A percentile compares a stretch with the other conserved stretches of the same genome.
Evolutionary conservation across 1,140 invertebrate species (phyloP).

Genomic region (Eupeodes corollae): DNA sequence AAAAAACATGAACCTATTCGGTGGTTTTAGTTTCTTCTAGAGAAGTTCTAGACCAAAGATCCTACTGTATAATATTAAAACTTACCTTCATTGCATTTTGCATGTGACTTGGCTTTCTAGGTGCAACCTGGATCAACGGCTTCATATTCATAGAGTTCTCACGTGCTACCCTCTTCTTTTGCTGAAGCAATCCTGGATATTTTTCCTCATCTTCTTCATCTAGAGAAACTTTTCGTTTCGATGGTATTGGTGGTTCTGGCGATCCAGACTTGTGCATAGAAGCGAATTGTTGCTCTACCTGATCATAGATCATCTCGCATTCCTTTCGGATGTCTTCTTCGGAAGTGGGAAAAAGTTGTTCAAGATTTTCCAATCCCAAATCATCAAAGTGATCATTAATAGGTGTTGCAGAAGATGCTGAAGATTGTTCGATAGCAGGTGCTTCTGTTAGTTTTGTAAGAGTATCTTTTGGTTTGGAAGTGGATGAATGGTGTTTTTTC

Average conservation of each 20-base stretch:
- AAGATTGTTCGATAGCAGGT: constrained; percentile 2
- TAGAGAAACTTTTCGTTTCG: constrained; percentile 25
- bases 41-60: too few relatives aligned
- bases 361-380: constrained; percentile 6
- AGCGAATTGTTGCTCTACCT: constrained; percentile 36
- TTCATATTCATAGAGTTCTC: constrained; percentile 31
- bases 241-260: background rate
- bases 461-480: background rate
- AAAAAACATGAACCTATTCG: background rate
- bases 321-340: constrained; percentile 55
- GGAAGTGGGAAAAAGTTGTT: constrained; percentile 34
- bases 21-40: too few relatives aligned
- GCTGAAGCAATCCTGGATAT: constrained; percentile 15
- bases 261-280: constrained; percentile 16
- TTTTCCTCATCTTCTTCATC: constrained; percentile 22
- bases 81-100: constrained; percentile 28
- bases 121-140: background rate
- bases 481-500: background rate
- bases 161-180: constrained; percentile 40
- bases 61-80: background rate
- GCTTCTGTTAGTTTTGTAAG: background rate
- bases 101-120: constrained; percentile 25
- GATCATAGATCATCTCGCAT: constrained; percentile 62
- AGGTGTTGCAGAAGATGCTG: background rate
- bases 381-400: constrained; percentile 18